Percentiles rank a stretch among this genome's conserved stretches.
Conservation (phyloP, 2,888 invertebrate species). For the Stratiomys singularior region DNA sequence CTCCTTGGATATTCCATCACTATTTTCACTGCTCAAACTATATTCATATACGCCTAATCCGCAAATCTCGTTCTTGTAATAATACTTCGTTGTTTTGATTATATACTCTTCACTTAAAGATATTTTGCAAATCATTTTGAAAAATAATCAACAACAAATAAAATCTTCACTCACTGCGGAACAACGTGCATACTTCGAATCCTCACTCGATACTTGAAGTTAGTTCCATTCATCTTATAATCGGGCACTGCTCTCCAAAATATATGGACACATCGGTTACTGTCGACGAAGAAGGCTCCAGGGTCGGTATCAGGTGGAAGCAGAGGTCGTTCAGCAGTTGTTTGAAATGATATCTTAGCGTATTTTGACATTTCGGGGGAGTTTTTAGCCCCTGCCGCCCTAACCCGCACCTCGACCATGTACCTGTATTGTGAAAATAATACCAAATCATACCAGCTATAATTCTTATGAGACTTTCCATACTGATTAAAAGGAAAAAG, state of each 20-base stretch:
- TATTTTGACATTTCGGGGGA: conserved; percentile 5
- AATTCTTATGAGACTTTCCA: neutral
- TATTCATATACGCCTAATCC: neutral
- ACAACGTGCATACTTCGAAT: neutral
- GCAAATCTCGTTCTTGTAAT: neutral
- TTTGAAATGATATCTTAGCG: neutral
- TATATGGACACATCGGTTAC: conserved; percentile 17
- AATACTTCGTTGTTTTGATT: neutral
- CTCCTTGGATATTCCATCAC: neutral
- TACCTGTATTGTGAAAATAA: too few relatives aligned
- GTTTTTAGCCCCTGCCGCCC: neutral
- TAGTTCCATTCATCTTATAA: neutral
- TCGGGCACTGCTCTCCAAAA: conserved; percentile 6
- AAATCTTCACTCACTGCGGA: neutral
- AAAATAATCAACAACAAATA: too few relatives aligned
- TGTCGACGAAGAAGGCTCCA: conserved; percentile 20
- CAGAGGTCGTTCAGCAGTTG: neutral
- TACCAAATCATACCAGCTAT: neutral
- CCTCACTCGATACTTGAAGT: neutral
- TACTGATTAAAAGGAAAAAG: neutral
- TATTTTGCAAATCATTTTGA: too few relatives aligned
- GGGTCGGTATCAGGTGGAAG: neutral
- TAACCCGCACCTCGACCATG: neutral
- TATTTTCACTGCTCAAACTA: neutral
- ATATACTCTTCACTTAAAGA: neutral